phyloP scores from a whole-genome alignment of 2,113 vertebrate species.

The Tilapia sparmanii region DNA sequence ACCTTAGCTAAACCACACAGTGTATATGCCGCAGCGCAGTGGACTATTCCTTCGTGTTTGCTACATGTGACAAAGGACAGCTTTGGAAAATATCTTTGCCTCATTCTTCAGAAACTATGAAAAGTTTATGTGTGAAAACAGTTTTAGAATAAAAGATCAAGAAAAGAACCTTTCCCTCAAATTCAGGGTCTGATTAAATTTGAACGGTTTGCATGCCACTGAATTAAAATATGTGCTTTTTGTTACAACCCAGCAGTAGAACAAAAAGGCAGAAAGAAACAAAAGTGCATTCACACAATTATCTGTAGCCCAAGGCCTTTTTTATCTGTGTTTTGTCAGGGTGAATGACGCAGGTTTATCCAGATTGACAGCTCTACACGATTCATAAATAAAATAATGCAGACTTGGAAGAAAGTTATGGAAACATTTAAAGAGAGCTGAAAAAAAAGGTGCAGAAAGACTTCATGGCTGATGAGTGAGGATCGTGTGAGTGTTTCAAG shows the following conservation, averaged over 20 bases:
- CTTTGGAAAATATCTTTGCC: background rate
- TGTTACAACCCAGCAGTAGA: background rate
- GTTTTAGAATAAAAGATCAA: background rate
- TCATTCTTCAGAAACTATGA: background rate
- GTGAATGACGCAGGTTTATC: background rate
- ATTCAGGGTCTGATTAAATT: background rate
- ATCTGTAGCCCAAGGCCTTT: background rate
- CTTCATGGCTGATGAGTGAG: background rate
- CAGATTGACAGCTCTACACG: background rate
- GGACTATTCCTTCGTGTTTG: accelerated
- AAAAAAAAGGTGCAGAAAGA: background rate
- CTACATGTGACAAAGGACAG: background rate
- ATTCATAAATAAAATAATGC: background rate
- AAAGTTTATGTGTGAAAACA: background rate
- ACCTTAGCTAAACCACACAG: background rate
- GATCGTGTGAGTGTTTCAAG: slow-evolving; percentile 15
- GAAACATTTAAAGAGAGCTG: background rate
- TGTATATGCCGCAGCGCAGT: accelerated
- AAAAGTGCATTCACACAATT: background rate
- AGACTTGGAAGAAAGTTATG: background rate
- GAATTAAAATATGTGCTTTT: background rate
- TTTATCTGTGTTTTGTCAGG: background rate
- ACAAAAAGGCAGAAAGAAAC: background rate
- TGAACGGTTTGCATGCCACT: background rate
- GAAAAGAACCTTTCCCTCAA: background rate